Base-by-base conservation (phyloP, 2,888 invertebrate species). In the Drosophila stalkeri region DNA sequence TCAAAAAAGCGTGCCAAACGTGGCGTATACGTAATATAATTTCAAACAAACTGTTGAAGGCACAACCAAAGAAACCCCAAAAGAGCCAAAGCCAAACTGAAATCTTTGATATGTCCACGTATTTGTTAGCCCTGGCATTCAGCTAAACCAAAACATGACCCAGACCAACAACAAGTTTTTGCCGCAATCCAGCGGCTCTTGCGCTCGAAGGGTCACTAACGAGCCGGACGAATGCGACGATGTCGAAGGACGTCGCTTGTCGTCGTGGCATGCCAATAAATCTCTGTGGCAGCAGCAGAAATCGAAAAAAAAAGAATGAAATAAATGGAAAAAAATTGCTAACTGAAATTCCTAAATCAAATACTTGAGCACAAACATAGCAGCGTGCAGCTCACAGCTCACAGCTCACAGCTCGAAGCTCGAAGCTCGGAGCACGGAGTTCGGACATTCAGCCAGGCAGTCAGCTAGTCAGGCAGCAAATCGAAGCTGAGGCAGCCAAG, bases 321-420 rank as follows among this genome's bases (percentile, higher is more conserved):
- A 47, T 27, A 47, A n/a, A 47, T 27, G 47, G 1, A 27, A 23
- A 46, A 27, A 78, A 77, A 82, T 75, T 78, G 88, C 71, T 64
- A 84, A 56, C 86, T 78, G 64, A 83, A 90, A 90, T 90, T 90
- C 81, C 86, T 77, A 86, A 86, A 88, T 89, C 90, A 86, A 90
- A 89, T 88, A 86, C 86, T 84, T 84, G 74, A 67, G 79, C 78
- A 71, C 83, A 82, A 73, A 72, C 66, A 68, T 59, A 77, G 54
- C 37, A 54, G 54, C 54, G 8, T 16, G 52, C 0, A 14, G 35
- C 18, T 27, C 47, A 3, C 9, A 14, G 49, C 31, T n/a, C 16
- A 11, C 8, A 47, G 39, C 11, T 54, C 23, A 44, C 1, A 31
- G 52, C 3, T 11, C 18, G 33, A 0, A 20, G 35, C 18, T 33